Conservation (phyloP, 2,113 vertebrate species). For the Dipodomys spectabilis region DNA sequence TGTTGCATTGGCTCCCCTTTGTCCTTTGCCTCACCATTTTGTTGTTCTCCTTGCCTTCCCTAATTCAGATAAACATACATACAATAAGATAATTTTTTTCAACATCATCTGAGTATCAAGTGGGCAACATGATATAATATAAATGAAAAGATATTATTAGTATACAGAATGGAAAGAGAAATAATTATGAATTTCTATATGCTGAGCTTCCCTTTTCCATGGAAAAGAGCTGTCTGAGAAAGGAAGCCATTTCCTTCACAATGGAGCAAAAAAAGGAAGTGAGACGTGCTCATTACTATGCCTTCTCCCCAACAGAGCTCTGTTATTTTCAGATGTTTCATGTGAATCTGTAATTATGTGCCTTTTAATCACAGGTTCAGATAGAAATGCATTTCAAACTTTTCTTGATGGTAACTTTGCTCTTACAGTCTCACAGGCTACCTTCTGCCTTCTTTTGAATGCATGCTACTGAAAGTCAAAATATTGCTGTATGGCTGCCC, state of each 20-base stretch:
- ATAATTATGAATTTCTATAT: neutral
- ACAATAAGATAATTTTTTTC: neutral
- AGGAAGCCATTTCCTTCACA: neutral
- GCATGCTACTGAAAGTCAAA: conserved; percentile 20
- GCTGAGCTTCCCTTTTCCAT: neutral
- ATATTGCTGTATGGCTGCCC: neutral
- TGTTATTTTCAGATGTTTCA: conserved; percentile 38
- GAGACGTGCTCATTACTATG: neutral
- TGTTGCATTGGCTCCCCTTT: no score
- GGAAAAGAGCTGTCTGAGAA: conserved; percentile 12
- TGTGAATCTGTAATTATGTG: conserved; percentile 19
- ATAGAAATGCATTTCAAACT: neutral
- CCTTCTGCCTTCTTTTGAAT: neutral
- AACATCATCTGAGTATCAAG: neutral
- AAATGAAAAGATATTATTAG: neutral
- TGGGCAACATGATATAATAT: neutral
- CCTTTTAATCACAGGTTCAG: conserved; percentile 36
- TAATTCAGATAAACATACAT: neutral
- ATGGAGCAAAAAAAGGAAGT: neutral
- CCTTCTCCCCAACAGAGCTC: conserved; percentile 12
- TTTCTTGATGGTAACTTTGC: conserved; percentile 44
- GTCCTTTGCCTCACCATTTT: no score
- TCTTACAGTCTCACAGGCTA: conserved; percentile 11
- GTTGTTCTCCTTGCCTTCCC: no score
- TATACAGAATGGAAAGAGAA: neutral